A percentile compares a stretch with the other conserved stretches of the same genome.
Conservation (phyloP, 2,888 invertebrate species). For the Maniola hyperantus region DNA sequence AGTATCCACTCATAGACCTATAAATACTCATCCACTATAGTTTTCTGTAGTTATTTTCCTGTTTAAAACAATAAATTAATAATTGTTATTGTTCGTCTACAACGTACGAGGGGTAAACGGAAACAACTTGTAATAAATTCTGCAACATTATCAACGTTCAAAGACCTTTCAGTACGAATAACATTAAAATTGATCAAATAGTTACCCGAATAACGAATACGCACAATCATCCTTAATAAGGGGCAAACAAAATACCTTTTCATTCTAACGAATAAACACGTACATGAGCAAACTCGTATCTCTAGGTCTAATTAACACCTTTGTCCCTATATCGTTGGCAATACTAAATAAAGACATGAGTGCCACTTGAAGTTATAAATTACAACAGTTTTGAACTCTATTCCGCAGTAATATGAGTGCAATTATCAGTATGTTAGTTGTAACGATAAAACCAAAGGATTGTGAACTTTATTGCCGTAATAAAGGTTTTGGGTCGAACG, state of each 20-base stretch:
- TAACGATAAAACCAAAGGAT: constrained; percentile 13
- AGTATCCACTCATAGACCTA: too few relatives aligned
- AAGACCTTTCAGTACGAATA: constrained; percentile 25
- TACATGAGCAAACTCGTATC: constrained; percentile 24
- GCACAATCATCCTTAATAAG: constrained; percentile 33
- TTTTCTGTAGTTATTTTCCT: too few relatives aligned
- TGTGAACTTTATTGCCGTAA: constrained; percentile 24
- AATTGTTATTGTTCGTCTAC: too few relatives aligned
- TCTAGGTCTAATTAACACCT: constrained; percentile 50
- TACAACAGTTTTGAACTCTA: constrained; percentile 22
- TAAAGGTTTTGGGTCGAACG: constrained; percentile 29
- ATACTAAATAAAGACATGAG: constrained; percentile 44
- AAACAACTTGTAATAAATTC: too few relatives aligned
- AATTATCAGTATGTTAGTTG: constrained; percentile 15
- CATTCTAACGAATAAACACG: constrained; percentile 34
- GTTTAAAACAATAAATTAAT: too few relatives aligned
- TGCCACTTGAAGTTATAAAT: constrained; percentile 25
- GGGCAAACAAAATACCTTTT: constrained; percentile 36
- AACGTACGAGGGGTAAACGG: too few relatives aligned
- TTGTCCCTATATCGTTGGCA: constrained; percentile 43
- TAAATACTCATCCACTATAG: too few relatives aligned
- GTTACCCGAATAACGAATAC: constrained; percentile 31
- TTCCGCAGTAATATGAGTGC: constrained; percentile 22
- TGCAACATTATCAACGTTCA: constrained; percentile 16
- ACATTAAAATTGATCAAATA: constrained; percentile 37